phyloP scores from a whole-genome alignment of 2,113 vertebrate species.

The Chelonoidis abingdonii region DNA sequence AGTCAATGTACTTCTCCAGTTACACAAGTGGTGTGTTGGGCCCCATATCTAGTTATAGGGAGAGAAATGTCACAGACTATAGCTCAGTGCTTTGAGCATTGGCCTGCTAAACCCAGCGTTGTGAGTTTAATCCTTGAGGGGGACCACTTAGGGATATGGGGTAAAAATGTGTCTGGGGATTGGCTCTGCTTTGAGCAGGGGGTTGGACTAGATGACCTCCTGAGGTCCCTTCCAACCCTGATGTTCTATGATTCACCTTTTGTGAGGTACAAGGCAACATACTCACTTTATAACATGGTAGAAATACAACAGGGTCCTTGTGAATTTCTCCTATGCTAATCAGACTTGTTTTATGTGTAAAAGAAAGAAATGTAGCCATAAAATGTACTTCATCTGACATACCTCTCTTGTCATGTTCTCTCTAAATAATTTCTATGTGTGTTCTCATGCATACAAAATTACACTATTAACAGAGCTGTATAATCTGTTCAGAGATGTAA shows the following conservation, averaged over 20 bases:
- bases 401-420: not conserved
- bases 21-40: not conserved
- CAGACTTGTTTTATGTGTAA: not conserved
- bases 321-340: accelerated
- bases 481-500: not conserved
- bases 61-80: not conserved
- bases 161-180: too few relatives aligned
- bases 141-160: too few relatives aligned
- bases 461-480: not conserved
- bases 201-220: too few relatives aligned
- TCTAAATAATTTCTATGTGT: not conserved
- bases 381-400: not conserved
- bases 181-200: too few relatives aligned
- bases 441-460: not conserved
- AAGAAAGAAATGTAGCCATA: not conserved
- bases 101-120: too few relatives aligned
- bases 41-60: not conserved
- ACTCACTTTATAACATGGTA: not conserved
- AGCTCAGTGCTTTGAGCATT: too few relatives aligned
- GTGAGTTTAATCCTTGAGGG: too few relatives aligned
- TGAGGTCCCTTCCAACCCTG: too few relatives aligned
- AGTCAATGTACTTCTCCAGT: not conserved
- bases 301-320: not conserved
- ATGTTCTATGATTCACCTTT: not conserved
- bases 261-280: not conserved